These are phyloP conservation scores for Antheraea mylitta DNA, from an alignment of 1,140 invertebrate genomes.

Conservation along the genomic window DNA sequence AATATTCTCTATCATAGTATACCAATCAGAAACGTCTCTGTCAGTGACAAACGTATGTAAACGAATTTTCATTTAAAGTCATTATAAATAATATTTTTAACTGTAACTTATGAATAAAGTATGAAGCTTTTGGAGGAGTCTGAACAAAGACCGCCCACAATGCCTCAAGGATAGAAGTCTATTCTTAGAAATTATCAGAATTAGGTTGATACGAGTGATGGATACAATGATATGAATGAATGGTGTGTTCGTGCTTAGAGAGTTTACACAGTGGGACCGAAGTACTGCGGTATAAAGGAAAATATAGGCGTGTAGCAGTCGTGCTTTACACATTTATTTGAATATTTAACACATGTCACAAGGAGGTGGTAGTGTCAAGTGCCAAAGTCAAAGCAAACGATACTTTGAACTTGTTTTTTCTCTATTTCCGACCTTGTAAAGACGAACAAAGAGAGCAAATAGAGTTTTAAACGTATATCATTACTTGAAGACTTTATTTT, in stretches of 20 bases:
- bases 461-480: background rate
- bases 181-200: background rate
- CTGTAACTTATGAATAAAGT: background rate
- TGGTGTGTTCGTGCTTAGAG: background rate
- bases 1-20: too few relatives aligned
- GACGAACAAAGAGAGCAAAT: background rate
- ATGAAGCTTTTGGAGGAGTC: background rate
- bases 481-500: background rate
- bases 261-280: background rate
- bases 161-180: background rate
- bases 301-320: background rate
- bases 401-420: background rate
- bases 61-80: background rate
- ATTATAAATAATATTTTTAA: background rate
- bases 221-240: background rate
- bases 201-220: background rate
- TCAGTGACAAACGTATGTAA: background rate
- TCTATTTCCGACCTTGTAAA: background rate
- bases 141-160: background rate
- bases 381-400: background rate
- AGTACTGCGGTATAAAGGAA: background rate
- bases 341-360: constrained; percentile 8
- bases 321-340: constrained; percentile 12
- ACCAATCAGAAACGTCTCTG: background rate
- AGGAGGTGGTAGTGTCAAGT: background rate